Evolutionary conservation across 2,113 vertebrate genomes (phyloP).

Genomic region (Menidia beryllina): DNA sequence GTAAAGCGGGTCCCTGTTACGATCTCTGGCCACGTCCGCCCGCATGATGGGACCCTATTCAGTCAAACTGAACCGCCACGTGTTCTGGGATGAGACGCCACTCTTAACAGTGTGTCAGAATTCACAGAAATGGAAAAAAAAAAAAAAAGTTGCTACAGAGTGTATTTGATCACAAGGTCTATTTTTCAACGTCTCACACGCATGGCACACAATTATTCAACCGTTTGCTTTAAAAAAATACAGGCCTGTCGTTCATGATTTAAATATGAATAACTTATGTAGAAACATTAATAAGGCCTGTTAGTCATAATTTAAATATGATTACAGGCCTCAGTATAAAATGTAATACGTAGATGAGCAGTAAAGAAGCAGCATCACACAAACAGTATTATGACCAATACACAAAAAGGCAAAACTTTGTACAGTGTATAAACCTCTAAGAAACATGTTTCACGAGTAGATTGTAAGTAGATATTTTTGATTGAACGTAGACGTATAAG

Average conservation of each 20-base stretch:
- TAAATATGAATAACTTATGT: conserved; percentile 81
- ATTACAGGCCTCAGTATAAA: conserved; percentile 80
- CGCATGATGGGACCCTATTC: conserved; percentile 50
- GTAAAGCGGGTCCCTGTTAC: neutral
- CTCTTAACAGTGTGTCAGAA: conserved; percentile 33
- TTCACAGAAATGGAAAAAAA: too few relatives aligned
- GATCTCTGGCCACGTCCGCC: conserved; percentile 5
- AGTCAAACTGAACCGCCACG: conserved; percentile 47
- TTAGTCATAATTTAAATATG: conserved; percentile 84
- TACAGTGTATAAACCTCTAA: conserved; percentile 70
- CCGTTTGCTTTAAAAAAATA: conserved; percentile 66
- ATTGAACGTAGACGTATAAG: conserved; percentile 35
- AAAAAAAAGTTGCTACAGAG: conserved; percentile 50
- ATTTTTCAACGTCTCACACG: conserved; percentile 34
- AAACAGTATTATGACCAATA: conserved; percentile 45
- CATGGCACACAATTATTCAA: conserved; percentile 32
- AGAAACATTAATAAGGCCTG: conserved; percentile 79
- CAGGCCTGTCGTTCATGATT: conserved; percentile 82
- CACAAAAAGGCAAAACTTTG: conserved; percentile 67
- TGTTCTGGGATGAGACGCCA: conserved; percentile 42
- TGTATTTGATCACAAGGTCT: conserved; percentile 27
- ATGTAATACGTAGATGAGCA: conserved; percentile 61
- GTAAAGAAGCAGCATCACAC: conserved; percentile 71
- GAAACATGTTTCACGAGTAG: conserved; percentile 61
- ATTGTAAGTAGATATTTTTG: conserved; percentile 36